Evolutionary conservation across 2,797 vertebrate genomes (phyloP), one percentile per base, ranked within the genome.

Genomic region (Hypotaenidia okinawae): DNA sequence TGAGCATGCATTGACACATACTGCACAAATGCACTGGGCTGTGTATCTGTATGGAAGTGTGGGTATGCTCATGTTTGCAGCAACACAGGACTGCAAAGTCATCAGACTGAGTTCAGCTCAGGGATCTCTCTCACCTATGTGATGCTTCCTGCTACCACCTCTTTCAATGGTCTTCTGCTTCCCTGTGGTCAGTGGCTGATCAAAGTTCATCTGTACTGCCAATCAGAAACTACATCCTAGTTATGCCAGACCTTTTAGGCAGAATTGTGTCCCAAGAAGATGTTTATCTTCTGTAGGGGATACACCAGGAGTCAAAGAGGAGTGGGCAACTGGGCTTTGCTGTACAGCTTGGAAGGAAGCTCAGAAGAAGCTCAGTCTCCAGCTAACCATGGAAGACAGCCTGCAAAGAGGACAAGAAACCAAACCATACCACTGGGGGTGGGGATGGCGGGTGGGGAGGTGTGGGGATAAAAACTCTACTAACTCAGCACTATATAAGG

Each of bases 351-450:
- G 62, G 72, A 22, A 66, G 32, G 12, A 43, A 69, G n/a, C 23
- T 84, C n/a, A 55, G 66, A 75, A 37, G 35, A 9, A 37, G 35
- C 35, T 37, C 45, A 87, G 74, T 23, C 23, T 59, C 37, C 59
- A 68, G 28, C 28, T 76, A 62, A 58, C 32, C 32, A 2, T 45
- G 59, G 51, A 61, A 51, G n/a, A 83, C 27, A 91, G 39, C 12
- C 73, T 57, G 21, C 1, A 1, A 55, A 73, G 41, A 82, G 15
- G 59, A 73, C 51, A 76, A 55, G 45, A 39, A 57, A 77, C 27
- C 22, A 59, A 27, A 77, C 18, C 13, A 1, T 59, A 12, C 1
- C 58, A 28, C 0, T 3, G 18, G 25, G 25, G 16, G n/a, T 70
- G 24, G 35, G 35, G 35, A n/a, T n/a, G n/a, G n/a, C n/a, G 35